Evolutionary conservation across 2,888 invertebrate genomes (phyloP).

Genomic region (Chrysodeixis includens): DNA sequence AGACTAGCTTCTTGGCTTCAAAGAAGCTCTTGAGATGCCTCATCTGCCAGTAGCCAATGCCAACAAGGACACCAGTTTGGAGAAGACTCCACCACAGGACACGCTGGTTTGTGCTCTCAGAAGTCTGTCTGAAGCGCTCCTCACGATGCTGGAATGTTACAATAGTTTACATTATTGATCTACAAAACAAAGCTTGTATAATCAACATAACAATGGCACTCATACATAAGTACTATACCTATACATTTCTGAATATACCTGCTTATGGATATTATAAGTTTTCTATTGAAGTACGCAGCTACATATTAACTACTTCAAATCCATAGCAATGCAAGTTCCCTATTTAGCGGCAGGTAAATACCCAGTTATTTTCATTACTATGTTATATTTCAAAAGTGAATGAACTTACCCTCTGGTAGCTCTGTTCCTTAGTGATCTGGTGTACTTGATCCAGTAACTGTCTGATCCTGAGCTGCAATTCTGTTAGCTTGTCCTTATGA

Average conservation of each 20-base stretch:
- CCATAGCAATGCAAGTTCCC: neutral
- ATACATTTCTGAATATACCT: too few relatives aligned
- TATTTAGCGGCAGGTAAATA: neutral
- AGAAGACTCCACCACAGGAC: slow-evolving; percentile 99
- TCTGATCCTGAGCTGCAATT: slow-evolving; percentile 97
- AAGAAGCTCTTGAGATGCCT: slow-evolving; percentile 99
- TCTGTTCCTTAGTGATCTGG: slow-evolving; percentile 99
- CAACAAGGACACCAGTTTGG: slow-evolving; percentile 96
- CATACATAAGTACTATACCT: neutral
- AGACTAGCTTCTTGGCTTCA: slow-evolving; percentile 99
- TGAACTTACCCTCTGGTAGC: slow-evolving; percentile 96
- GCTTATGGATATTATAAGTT: too few relatives aligned
- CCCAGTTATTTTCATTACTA: neutral
- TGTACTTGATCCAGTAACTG: slow-evolving; percentile 99
- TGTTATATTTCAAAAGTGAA: neutral
- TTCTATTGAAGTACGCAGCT: neutral
- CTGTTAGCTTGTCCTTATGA: slow-evolving; percentile 98
- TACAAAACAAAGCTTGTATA: neutral
- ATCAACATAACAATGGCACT: neutral
- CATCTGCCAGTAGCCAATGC: slow-evolving; percentile 99
- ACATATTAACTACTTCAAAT: neutral
- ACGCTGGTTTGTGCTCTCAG: slow-evolving; percentile 98
- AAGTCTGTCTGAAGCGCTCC: slow-evolving; percentile 98
- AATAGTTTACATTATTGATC: neutral
- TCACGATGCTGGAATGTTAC: slow-evolving; percentile 94